These are phyloP conservation scores for Cyclargus thomasi DNA, from an alignment of 1,140 invertebrate genomes.

Conservation along the genomic window DNA sequence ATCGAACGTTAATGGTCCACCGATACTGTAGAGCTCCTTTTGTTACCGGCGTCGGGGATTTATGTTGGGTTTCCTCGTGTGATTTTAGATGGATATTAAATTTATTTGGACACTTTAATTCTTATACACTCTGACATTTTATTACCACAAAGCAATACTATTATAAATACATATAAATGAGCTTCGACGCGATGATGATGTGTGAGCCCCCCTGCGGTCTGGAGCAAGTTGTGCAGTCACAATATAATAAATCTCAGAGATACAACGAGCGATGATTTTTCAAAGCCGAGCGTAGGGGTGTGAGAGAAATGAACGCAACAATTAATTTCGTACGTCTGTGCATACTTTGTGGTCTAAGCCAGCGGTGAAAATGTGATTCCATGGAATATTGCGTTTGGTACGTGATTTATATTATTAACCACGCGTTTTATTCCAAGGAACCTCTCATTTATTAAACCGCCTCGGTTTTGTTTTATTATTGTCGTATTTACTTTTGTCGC, in stretches of 20 bases:
- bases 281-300: constrained; percentile 47
- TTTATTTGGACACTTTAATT: neutral
- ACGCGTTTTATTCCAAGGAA: neutral
- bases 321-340: constrained; percentile 61
- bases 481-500: neutral
- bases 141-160: no score
- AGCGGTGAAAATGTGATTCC: constrained; percentile 16
- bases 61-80: neutral
- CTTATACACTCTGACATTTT: no score
- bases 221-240: constrained; percentile 22
- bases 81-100: neutral
- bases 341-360: constrained; percentile 29
- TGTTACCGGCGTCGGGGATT: neutral
- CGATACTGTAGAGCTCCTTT: neutral
- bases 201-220: neutral
- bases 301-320: constrained; percentile 61
- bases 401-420: neutral
- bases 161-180: no score
- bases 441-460: neutral
- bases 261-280: constrained; percentile 64
- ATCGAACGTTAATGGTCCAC: constrained; percentile 1
- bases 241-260: constrained; percentile 40
- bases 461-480: neutral
- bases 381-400: neutral
- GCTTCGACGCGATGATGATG: no score